phyloP scores from a whole-genome alignment of 2,113 vertebrate species.

The Rhinopithecus roxellana region DNA sequence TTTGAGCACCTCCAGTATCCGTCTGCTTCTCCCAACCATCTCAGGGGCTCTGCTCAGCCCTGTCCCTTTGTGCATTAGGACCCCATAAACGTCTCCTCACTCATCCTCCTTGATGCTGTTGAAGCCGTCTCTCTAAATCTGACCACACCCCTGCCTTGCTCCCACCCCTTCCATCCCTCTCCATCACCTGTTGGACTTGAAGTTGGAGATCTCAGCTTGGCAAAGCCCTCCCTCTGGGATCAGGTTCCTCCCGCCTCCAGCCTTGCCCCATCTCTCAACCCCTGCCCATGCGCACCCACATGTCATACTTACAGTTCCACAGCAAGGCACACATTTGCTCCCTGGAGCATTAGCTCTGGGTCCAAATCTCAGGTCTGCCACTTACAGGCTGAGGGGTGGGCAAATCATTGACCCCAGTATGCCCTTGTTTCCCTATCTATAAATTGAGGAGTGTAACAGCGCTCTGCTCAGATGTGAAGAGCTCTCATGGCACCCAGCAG shows the following conservation, averaged over 20 bases:
- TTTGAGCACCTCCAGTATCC: fast-evolving
- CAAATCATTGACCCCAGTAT: not conserved
- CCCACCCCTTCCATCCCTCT: fast-evolving
- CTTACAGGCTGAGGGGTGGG: fast-evolving
- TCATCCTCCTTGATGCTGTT: fast-evolving
- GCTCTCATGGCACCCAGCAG: fast-evolving
- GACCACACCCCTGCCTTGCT: not conserved
- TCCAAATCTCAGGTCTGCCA: not conserved
- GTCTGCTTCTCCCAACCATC: not conserved
- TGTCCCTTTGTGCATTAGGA: fast-evolving
- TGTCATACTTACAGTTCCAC: fast-evolving
- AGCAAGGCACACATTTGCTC: fast-evolving
- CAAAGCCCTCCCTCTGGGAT: not conserved
- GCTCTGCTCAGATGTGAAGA: no score
- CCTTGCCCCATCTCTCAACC: not conserved
- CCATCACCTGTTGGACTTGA: fast-evolving
- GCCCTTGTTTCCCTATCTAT: not conserved
- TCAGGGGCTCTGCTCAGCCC: not conserved
- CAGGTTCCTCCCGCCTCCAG: not conserved
- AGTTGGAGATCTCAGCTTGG: not conserved
- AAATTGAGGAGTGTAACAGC: no score
- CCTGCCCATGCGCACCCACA: fast-evolving
- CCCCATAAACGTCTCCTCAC: fast-evolving
- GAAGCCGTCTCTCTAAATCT: not conserved
- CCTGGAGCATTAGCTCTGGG: not conserved